Conservation (phyloP, 2,113 vertebrate genomes). For the Notiomystis cincta region DNA sequence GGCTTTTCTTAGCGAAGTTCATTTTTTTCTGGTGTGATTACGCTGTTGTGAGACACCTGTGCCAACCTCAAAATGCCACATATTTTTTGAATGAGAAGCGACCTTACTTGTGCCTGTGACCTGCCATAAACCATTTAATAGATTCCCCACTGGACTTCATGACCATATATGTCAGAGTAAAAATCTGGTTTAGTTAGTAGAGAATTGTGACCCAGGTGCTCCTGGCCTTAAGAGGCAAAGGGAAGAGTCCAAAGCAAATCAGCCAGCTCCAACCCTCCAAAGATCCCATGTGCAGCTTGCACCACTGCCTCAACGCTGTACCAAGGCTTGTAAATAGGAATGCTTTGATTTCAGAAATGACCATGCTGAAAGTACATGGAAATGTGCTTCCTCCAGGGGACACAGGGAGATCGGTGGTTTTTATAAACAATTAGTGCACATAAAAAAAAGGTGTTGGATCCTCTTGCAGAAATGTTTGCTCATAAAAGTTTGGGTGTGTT, state of each 20-base stretch:
- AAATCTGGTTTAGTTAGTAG: not conserved
- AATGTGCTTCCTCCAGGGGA: not conserved
- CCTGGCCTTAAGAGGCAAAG: not conserved
- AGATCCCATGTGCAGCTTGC: not conserved
- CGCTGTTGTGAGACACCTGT: not conserved
- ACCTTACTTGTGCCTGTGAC: not conserved
- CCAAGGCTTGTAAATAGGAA: not conserved
- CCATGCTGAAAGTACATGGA: not conserved
- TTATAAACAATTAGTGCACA: not conserved
- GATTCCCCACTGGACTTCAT: not conserved
- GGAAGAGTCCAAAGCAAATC: not conserved
- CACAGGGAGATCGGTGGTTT: not conserved
- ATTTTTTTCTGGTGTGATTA: not conserved
- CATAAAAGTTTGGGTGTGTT: not conserved
- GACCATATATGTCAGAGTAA: not conserved
- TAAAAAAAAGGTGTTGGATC: not conserved
- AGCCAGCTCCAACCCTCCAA: not conserved
- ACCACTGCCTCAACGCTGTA: rapidly evolving
- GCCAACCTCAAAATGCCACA: not conserved
- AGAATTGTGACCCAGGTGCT: not conserved
- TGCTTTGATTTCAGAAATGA: not conserved
- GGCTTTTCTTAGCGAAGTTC: not conserved
- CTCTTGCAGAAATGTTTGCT: not conserved
- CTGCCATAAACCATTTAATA: not conserved
- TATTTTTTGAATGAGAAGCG: not conserved